Evolutionary conservation across 1,140 invertebrate species (phyloP).

Genomic region (Aphelenchoides avenae): DNA sequence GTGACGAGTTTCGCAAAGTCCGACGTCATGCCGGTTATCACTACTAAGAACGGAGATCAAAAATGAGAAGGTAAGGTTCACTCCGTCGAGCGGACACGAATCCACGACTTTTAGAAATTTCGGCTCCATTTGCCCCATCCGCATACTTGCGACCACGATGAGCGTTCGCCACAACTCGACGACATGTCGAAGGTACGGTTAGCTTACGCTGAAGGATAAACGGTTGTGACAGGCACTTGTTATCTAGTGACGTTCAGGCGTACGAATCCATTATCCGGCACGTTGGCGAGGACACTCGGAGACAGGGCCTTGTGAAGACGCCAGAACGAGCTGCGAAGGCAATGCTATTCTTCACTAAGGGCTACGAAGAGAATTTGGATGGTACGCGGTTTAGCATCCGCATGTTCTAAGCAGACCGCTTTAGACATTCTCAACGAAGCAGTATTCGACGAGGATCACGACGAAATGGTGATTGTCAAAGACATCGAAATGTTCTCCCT

Average conservation of each 20-base stretch:
- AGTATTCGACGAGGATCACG: slow-evolving; percentile 96
- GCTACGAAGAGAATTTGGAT: slow-evolving; percentile 92
- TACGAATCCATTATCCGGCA: slow-evolving; percentile 53
- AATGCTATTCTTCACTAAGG: slow-evolving; percentile 99
- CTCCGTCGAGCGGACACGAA: too few species aligned
- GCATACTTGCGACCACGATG: not conserved
- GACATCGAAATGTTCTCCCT: slow-evolving; percentile 99
- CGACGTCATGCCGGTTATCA: not conserved
- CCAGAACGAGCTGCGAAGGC: slow-evolving; percentile 96
- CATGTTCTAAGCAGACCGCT: slow-evolving; percentile 8
- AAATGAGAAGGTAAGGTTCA: too few species aligned
- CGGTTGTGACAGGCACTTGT: too few species aligned
- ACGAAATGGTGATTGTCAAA: slow-evolving; percentile 99
- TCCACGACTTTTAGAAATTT: not conserved
- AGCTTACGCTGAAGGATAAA: too few species aligned
- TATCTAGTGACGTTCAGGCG: too few species aligned
- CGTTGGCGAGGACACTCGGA: slow-evolving; percentile 84
- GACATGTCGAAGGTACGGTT: slow-evolving; percentile 19
- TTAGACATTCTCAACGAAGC: slow-evolving; percentile 93
- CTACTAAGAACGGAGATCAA: not conserved
- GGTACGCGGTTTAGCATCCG: slow-evolving; percentile 66
- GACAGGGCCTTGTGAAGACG: slow-evolving; percentile 90
- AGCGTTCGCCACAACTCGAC: slow-evolving; percentile 12
- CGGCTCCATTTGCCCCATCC: not conserved
- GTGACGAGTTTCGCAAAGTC: not conserved